Evolutionary conservation across 2,113 vertebrate species (phyloP).

Genomic region (Gavia stellata): DNA sequence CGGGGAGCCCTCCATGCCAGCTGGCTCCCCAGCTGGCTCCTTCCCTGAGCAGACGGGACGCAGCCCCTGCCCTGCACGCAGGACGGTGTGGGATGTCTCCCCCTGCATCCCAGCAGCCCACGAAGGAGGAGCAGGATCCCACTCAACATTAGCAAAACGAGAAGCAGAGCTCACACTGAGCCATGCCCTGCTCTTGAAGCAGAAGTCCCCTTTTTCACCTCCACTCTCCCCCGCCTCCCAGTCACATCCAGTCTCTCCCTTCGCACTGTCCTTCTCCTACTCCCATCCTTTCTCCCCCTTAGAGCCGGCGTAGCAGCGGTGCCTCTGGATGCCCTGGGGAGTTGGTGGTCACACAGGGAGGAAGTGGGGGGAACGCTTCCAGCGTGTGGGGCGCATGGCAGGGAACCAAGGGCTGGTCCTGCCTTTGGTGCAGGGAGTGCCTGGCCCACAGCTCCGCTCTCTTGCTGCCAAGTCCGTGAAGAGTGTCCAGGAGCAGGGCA

Average conservation of each 20-base stretch:
- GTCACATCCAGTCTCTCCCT: neutral
- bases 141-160: neutral
- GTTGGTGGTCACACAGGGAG: neutral
- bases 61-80: neutral
- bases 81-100: rapidly evolving
- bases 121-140: neutral
- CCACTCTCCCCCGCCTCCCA: neutral
- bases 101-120: neutral
- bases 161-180: neutral
- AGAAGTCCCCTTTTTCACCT: neutral
- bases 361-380: rapidly evolving
- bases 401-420: neutral
- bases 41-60: neutral
- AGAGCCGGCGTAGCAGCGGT: neutral
- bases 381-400: rapidly evolving
- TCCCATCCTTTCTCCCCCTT: neutral
- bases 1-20: neutral
- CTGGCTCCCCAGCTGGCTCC: neutral
- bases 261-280: neutral
- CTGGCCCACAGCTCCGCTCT: neutral
- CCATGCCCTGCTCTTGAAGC: neutral
- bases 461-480: neutral
- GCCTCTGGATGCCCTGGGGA: neutral
- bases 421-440: neutral
- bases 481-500: neutral